A percentile compares a stretch with the other conserved stretches of the same genome.
phyloP scores from a whole-genome alignment of 2,797 vertebrate genomes.

The Chelon auratus region DNA sequence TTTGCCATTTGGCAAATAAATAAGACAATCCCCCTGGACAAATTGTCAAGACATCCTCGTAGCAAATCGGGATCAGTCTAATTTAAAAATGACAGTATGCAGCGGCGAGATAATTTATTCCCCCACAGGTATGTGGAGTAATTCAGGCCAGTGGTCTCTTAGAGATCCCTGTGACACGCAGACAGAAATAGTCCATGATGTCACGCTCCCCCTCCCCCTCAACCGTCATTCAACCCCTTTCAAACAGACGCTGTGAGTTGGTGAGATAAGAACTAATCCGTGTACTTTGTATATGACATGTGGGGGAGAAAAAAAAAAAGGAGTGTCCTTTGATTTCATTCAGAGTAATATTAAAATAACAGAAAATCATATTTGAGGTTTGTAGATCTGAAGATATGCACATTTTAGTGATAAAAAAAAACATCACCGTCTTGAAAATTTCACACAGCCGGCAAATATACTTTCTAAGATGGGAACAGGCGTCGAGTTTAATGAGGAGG shows the following conservation, averaged over 20 bases:
- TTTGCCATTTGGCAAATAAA: too few species aligned
- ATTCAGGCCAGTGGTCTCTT: not conserved
- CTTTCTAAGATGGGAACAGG: too few species aligned
- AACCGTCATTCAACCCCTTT: not conserved
- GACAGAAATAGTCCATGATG: not conserved
- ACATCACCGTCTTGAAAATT: too few species aligned
- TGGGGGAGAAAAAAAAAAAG: too few species aligned
- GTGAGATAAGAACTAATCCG: not conserved
- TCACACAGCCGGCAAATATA: too few species aligned
- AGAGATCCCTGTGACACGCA: not conserved
- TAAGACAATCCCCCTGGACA: not conserved
- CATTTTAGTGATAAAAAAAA: too few species aligned
- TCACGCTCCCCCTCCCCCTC: not conserved
- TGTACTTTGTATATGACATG: accelerated
- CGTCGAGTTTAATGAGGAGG: too few species aligned
- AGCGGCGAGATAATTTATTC: not conserved
- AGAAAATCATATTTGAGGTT: too few species aligned
- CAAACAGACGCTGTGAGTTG: not conserved
- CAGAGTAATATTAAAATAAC: too few species aligned
- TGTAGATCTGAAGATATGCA: too few species aligned
- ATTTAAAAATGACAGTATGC: not conserved
- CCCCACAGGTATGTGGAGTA: not conserved
- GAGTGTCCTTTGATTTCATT: too few species aligned
- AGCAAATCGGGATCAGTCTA: not conserved
- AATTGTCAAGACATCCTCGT: not conserved